phyloP scores from a whole-genome alignment of 2,888 invertebrate species.

The Thalpophila matura region DNA sequence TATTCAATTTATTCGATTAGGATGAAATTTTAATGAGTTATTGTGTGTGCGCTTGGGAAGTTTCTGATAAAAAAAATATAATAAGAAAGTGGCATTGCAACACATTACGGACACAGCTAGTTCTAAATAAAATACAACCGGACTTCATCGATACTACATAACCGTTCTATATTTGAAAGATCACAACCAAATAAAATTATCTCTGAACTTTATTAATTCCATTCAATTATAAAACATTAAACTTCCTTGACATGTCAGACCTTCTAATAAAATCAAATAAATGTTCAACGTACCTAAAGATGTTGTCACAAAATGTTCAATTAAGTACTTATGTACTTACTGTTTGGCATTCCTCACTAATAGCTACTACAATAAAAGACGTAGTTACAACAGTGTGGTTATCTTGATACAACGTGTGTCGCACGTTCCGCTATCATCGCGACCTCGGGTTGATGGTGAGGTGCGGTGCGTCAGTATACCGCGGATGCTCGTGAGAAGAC shows the following conservation, averaged over 20 bases:
- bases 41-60: too few species aligned
- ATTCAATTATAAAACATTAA: too few species aligned
- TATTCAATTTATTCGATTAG: too few species aligned
- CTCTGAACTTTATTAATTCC: too few species aligned
- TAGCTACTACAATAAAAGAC: slow-evolving; percentile 36
- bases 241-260: not conserved
- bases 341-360: slow-evolving; percentile 51
- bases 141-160: too few species aligned
- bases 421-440: slow-evolving; percentile 61
- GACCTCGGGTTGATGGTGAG: slow-evolving; percentile 63
- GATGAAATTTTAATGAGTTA: too few species aligned
- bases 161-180: too few species aligned
- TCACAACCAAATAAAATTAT: too few species aligned
- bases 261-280: slow-evolving; percentile 23
- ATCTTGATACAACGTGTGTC: slow-evolving; percentile 50
- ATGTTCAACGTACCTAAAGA: slow-evolving; percentile 10
- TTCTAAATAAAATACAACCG: too few species aligned
- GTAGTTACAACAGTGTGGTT: slow-evolving; percentile 46
- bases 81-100: too few species aligned
- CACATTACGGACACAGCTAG: too few species aligned
- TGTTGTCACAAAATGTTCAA: slow-evolving; percentile 27
- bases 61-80: too few species aligned
- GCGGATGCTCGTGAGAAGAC: slow-evolving; percentile 66
- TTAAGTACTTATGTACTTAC: slow-evolving; percentile 29
- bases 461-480: slow-evolving; percentile 59